phyloP scores from a whole-genome alignment of 2,113 vertebrate species.

The Antigone vipio region DNA sequence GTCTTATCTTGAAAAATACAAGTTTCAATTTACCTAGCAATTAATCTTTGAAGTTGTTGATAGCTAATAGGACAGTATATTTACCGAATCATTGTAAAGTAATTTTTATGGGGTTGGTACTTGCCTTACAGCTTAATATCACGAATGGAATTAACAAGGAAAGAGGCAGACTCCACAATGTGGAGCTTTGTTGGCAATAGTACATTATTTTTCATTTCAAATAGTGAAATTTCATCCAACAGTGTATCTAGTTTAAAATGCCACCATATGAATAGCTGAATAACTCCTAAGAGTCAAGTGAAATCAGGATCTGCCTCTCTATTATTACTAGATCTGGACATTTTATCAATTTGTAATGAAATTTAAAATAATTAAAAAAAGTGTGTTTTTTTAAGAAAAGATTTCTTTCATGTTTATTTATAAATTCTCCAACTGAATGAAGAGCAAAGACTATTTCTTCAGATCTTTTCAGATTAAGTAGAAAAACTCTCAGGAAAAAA shows the following conservation, averaged over 20 bases:
- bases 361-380: background rate
- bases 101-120: background rate
- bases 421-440: background rate
- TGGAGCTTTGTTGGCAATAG: background rate
- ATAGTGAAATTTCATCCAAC: background rate
- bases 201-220: background rate
- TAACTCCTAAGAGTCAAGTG: background rate
- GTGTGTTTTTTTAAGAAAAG: background rate
- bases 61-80: background rate
- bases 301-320: background rate
- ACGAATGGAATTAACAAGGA: background rate
- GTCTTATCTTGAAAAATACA: background rate
- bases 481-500: background rate
- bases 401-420: background rate
- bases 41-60: background rate
- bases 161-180: background rate
- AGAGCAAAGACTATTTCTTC: background rate
- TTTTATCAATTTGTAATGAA: background rate
- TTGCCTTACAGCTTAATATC: background rate
- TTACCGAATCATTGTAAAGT: background rate
- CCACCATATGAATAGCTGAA: background rate
- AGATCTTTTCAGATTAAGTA: background rate
- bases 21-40: background rate
- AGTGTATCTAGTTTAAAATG: background rate
- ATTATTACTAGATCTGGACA: background rate